Conservation (phyloP, 1,140 invertebrate genomes). For the Anoplolepis gracilipes region DNA sequence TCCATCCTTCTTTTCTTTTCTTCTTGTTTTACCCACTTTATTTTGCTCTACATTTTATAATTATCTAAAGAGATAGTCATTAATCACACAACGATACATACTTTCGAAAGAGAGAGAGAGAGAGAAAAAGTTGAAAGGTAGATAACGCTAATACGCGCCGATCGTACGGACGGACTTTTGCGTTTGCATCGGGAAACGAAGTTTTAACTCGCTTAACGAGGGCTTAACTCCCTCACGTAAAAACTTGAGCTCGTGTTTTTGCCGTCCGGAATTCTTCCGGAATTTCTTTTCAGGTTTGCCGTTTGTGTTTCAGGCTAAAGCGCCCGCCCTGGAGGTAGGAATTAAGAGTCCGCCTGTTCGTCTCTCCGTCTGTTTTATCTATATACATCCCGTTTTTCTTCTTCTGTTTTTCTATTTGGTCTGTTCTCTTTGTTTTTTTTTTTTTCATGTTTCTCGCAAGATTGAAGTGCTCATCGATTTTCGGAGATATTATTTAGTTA, state of each 20-base stretch:
- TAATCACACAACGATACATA: neutral
- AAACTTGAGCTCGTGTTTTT: conserved; percentile 42
- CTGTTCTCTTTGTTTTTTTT: conserved; percentile 59
- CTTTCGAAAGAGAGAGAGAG: neutral
- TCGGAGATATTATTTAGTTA: conserved; percentile 50
- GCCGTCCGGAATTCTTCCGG: conserved; percentile 11
- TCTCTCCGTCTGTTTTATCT: conserved; percentile 65
- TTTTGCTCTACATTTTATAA: neutral
- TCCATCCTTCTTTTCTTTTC: neutral
- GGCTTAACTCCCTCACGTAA: conserved; percentile 19
- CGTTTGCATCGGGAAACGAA: conserved; percentile 12
- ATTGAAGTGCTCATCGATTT: conserved; percentile 57
- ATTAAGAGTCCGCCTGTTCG: conserved; percentile 76
- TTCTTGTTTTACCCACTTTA: neutral
- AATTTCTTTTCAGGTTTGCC: conserved; percentile 81
- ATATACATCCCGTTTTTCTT: conserved; percentile 34
- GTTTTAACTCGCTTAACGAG: conserved; percentile 37
- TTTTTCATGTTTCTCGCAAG: conserved; percentile 59
- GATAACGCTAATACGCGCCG: conserved; percentile 9
- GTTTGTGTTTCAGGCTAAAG: conserved; percentile 86
- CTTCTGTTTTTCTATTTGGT: conserved; percentile 47
- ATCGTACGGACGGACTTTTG: conserved; percentile 29
- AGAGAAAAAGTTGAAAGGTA: neutral
- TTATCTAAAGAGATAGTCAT: conserved; percentile 22
- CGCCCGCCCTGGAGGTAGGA: conserved; percentile 85